phyloP scores from a whole-genome alignment of 2,888 invertebrate species.

The Stenolophus ochropezus region DNA sequence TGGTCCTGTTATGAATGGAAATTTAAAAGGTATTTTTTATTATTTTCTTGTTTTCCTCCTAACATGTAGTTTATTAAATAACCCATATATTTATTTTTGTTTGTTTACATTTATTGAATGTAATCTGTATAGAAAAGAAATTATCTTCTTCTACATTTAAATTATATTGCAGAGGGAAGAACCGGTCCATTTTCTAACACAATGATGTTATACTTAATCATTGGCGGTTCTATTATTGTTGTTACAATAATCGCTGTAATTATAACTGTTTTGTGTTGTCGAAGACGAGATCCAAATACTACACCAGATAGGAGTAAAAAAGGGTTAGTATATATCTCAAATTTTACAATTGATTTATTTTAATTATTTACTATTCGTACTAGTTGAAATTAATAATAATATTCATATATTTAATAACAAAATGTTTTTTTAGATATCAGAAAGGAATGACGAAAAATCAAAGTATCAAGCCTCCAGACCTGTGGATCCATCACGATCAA shows the following conservation, averaged over 20 bases:
- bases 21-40: conserved; percentile 61
- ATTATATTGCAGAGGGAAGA: conserved; percentile 73
- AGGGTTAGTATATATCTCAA: conserved; percentile 76
- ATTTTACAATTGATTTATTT: too few relatives aligned
- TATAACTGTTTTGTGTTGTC: conserved; percentile 79
- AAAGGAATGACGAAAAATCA: conserved; percentile 80
- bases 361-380: too few relatives aligned
- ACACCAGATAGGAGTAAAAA: conserved; percentile 80
- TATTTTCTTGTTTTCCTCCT: not conserved
- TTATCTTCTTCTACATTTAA: too few relatives aligned
- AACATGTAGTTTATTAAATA: conserved; percentile 23
- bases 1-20: conserved; percentile 57
- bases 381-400: too few relatives aligned
- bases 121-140: too few relatives aligned
- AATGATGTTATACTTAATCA: conserved; percentile 79
- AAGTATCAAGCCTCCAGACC: conserved; percentile 93
- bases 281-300: conserved; percentile 75
- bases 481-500: conserved; percentile 99
- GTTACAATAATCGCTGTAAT: conserved; percentile 77
- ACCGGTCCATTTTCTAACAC: conserved; percentile 75
- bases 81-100: too few relatives aligned
- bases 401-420: conserved; percentile 7
- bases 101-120: too few relatives aligned
- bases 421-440: conserved; percentile 76
- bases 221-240: conserved; percentile 76